Evolutionary conservation across 2,888 invertebrate genomes (phyloP).

Genomic region (Drosophila falleni): DNA sequence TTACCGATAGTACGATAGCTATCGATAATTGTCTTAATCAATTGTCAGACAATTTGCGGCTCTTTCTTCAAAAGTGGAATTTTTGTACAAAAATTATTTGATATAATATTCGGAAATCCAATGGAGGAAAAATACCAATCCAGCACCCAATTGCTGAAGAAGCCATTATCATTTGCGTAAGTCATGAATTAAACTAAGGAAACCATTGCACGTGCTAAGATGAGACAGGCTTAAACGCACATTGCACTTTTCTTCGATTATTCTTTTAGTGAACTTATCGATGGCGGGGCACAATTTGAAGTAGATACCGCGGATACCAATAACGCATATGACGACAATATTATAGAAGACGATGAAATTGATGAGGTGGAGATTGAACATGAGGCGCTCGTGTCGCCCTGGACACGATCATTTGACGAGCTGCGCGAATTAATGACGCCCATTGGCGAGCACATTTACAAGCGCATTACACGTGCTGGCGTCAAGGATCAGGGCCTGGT

Average conservation of each 20-base stretch:
- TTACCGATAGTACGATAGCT: neutral
- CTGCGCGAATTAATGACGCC: slow-evolving; percentile 77
- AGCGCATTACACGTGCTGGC: slow-evolving; percentile 75
- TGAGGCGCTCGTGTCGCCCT: slow-evolving; percentile 78
- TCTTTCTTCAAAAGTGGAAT: neutral
- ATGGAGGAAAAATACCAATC: slow-evolving; percentile 33
- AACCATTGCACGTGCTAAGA: neutral
- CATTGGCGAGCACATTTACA: slow-evolving; percentile 74
- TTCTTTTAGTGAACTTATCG: slow-evolving; percentile 45
- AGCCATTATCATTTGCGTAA: slow-evolving; percentile 57
- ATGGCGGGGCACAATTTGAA: slow-evolving; percentile 75
- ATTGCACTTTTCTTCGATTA: too few relatives aligned
- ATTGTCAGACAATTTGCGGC: neutral
- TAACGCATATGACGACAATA: slow-evolving; percentile 72
- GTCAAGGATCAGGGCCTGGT: slow-evolving; percentile 63
- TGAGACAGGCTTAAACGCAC: neutral
- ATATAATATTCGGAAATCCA: neutral
- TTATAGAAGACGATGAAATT: slow-evolving; percentile 67
- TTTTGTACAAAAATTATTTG: neutral
- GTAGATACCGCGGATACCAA: slow-evolving; percentile 74
- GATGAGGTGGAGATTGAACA: slow-evolving; percentile 29
- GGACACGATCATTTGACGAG: slow-evolving; percentile 82
- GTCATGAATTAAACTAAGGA: neutral
- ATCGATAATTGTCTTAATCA: slow-evolving; percentile 8
- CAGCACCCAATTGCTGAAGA: slow-evolving; percentile 48